Conservation (phyloP, 2,888 invertebrate genomes). For the Drosophila austrosaltans region DNA sequence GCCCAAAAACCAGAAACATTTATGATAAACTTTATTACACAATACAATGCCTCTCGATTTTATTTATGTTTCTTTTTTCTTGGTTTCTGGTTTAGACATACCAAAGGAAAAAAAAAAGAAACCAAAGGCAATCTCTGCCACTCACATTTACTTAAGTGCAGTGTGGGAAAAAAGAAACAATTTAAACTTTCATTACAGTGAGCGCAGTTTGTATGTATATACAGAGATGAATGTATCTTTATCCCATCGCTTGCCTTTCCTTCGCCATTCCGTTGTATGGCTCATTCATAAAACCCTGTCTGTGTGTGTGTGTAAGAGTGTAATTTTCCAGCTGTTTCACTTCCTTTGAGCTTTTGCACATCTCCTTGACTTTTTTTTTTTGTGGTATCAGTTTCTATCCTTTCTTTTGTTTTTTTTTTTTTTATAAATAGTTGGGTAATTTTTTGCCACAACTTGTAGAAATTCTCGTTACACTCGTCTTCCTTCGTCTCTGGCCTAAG, state of each 20-base stretch:
- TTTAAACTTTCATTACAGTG: slow-evolving; percentile 74
- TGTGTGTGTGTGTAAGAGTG: slow-evolving; percentile 45
- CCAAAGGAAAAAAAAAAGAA: too few species aligned
- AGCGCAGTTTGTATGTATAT: slow-evolving; percentile 26
- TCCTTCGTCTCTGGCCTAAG: background rate
- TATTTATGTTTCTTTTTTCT: slow-evolving; percentile 19
- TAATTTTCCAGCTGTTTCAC: slow-evolving; percentile 74
- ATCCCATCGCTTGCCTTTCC: slow-evolving; percentile 14
- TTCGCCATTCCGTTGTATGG: slow-evolving; percentile 58
- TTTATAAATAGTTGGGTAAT: slow-evolving; percentile 40
- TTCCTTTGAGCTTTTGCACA: slow-evolving; percentile 36
- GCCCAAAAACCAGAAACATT: slow-evolving; percentile 26
- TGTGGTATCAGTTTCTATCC: slow-evolving; percentile 23
- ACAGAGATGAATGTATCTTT: background rate
- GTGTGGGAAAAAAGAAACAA: slow-evolving; percentile 57
- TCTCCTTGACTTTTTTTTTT: slow-evolving; percentile 12
- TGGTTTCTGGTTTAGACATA: too few species aligned
- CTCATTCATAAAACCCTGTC: slow-evolving; percentile 56
- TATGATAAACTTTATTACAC: slow-evolving; percentile 55
- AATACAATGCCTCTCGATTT: slow-evolving; percentile 23
- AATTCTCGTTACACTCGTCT: slow-evolving; percentile 17
- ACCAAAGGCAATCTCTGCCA: background rate
- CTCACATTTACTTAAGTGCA: slow-evolving; percentile 53
- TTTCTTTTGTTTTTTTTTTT: background rate
- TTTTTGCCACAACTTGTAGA: slow-evolving; percentile 50